phyloP scores from a whole-genome alignment of 2,113 vertebrate species.

The Conger conger region DNA sequence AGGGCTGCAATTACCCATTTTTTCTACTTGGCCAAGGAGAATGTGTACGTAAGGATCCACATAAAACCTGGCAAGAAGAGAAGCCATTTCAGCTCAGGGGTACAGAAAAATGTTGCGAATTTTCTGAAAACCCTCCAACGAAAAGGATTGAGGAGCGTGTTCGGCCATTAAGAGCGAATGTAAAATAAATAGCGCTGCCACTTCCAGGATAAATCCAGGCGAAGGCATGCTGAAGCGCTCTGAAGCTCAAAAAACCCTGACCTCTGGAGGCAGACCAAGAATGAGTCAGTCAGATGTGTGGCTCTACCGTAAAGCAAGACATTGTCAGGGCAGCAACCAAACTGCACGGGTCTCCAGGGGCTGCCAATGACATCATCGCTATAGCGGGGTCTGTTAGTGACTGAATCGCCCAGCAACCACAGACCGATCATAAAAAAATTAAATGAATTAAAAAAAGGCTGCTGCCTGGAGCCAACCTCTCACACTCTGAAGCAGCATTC shows the following conservation, averaged over 20 bases:
- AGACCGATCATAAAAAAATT: not conserved
- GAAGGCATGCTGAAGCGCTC: constrained; percentile 19
- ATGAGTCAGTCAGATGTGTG: constrained; percentile 51
- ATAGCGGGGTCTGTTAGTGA: not conserved
- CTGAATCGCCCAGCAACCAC: not conserved
- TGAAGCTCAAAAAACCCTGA: constrained; percentile 47
- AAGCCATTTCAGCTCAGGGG: not conserved
- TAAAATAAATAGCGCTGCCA: constrained; percentile 55
- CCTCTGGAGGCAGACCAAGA: constrained; percentile 56
- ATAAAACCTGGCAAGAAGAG: not conserved
- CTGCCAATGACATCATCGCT: not conserved
- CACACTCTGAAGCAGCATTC: not conserved
- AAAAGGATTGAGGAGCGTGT: constrained; percentile 40
- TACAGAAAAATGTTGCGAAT: constrained; percentile 42
- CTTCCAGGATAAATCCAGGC: constrained; percentile 49
- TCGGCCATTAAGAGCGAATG: constrained; percentile 40
- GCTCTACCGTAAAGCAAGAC: constrained; percentile 52
- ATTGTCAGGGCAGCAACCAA: constrained; percentile 34
- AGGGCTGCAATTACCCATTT: not conserved
- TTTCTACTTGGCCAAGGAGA: not conserved
- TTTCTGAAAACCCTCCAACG: constrained; percentile 25
- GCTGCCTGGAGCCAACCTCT: not conserved
- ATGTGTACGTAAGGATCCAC: not conserved
- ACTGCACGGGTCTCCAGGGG: not conserved
- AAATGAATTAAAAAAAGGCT: not conserved